Conservation (phyloP, 2,888 invertebrate genomes). For the Brachyptera risi region DNA sequence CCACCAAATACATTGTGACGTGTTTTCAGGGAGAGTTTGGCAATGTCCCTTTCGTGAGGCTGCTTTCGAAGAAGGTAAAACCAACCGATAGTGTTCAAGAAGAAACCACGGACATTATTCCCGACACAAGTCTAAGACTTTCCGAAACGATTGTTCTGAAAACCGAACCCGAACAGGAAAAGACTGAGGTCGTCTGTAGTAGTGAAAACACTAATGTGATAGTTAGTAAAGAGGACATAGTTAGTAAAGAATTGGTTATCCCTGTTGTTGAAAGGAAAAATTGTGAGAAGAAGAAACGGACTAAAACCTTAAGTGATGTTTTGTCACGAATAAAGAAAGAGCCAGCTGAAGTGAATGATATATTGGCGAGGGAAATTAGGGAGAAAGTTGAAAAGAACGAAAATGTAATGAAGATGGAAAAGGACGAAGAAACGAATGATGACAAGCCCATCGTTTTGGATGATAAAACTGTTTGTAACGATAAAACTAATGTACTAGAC, state of each 20-base stretch:
- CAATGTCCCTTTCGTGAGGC: conserved; percentile 73
- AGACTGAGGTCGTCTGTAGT: conserved; percentile 25
- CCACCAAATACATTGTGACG: conserved; percentile 76
- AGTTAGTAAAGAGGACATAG: conserved; percentile 25
- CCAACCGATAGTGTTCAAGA: conserved; percentile 38
- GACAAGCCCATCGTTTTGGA: conserved; percentile 28
- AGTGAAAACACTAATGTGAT: conserved; percentile 30
- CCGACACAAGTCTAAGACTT: conserved; percentile 35
- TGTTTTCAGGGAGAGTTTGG: conserved; percentile 80
- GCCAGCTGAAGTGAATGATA: conserved; percentile 49
- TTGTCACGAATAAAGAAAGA: conserved; percentile 59
- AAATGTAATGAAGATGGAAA: conserved; percentile 35
- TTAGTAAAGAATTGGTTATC: conserved; percentile 10
- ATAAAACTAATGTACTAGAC: neutral
- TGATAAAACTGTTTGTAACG: conserved; percentile 34
- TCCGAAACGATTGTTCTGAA: conserved; percentile 39
- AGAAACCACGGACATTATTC: conserved; percentile 46
- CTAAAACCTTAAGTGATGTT: conserved; percentile 57
- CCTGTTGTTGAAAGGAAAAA: conserved; percentile 33
- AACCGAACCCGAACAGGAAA: conserved; percentile 25
- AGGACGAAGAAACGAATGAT: conserved; percentile 33
- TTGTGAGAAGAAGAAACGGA: conserved; percentile 45
- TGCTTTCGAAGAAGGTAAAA: conserved; percentile 47
- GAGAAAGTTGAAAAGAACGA: conserved; percentile 39
- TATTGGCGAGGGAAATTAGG: conserved; percentile 43